Evolutionary conservation across 2,888 invertebrate species (phyloP).

Genomic region (Phalangium opilio): DNA sequence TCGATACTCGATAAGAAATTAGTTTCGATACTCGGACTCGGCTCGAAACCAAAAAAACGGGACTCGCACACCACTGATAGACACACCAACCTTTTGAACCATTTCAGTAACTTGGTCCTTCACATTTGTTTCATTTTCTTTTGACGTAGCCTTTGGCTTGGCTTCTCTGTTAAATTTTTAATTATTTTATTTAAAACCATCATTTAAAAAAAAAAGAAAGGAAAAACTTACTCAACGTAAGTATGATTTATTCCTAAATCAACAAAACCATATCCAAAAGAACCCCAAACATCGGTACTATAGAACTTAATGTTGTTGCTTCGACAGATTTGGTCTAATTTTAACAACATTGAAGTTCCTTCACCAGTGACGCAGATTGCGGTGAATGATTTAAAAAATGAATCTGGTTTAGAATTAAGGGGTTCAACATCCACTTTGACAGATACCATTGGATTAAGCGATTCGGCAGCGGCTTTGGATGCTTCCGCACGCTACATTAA

Average conservation of each 20-base stretch:
- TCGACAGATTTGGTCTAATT: constrained; percentile 13
- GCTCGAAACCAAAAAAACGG: too few species aligned
- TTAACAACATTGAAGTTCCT: constrained; percentile 7
- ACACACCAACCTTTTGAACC: background rate
- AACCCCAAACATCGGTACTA: constrained; percentile 47
- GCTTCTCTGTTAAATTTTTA: constrained; percentile 7
- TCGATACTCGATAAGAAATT: too few species aligned
- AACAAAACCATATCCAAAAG: constrained; percentile 76
- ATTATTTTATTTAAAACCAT: constrained; percentile 1
- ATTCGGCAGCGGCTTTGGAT: constrained; percentile 57
- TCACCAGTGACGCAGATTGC: constrained; percentile 14
- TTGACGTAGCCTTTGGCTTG: constrained; percentile 2
- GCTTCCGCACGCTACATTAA: constrained; percentile 67
- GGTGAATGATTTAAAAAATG: constrained; percentile 11
- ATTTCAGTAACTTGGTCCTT: constrained; percentile 5
- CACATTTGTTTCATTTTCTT: constrained; percentile 4
- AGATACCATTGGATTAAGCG: constrained; percentile 84
- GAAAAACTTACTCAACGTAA: constrained; percentile 52
- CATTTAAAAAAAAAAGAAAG: background rate
- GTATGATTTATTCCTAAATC: constrained; percentile 65
- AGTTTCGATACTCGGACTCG: too few species aligned
- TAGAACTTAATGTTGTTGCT: constrained; percentile 13
- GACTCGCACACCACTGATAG: too few species aligned
- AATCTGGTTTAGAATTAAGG: constrained; percentile 2
- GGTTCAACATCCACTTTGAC: constrained; percentile 36